A percentile compares a stretch with the other conserved stretches of the same genome.
phyloP scores from a whole-genome alignment of 2,888 invertebrate genomes.

The Carabus problematicus region DNA sequence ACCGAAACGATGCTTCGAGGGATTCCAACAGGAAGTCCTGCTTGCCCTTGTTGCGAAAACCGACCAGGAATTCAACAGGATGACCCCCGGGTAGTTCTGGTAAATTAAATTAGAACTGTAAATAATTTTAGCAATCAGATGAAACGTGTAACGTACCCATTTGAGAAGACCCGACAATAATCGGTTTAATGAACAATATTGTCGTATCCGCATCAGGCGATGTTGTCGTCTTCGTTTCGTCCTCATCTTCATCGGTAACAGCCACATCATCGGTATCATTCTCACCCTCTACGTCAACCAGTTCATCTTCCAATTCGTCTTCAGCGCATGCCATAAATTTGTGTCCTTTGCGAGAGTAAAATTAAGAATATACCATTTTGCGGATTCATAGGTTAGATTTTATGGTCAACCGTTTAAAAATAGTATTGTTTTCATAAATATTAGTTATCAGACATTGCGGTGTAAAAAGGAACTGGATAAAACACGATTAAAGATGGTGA shows the following conservation, averaged over 20 bases:
- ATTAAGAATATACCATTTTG: no score
- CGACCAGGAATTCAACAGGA: slow-evolving; percentile 93
- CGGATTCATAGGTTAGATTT: no score
- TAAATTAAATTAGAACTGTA: slow-evolving; percentile 52
- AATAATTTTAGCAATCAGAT: background rate
- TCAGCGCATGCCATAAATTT: slow-evolving; percentile 66
- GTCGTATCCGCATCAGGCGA: slow-evolving; percentile 93
- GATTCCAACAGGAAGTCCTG: slow-evolving; percentile 91
- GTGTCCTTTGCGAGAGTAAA: slow-evolving; percentile 56
- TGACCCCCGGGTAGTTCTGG: slow-evolving; percentile 90
- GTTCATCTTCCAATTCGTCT: slow-evolving; percentile 74
- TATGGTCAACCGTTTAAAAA: no score
- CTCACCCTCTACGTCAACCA: slow-evolving; percentile 71
- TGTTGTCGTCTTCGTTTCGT: slow-evolving; percentile 72
- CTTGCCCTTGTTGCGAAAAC: slow-evolving; percentile 93
- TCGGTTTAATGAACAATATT: slow-evolving; percentile 86
- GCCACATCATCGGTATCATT: slow-evolving; percentile 66
- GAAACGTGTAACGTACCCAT: slow-evolving; percentile 64
- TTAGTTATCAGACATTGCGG: no score
- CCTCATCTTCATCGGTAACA: slow-evolving; percentile 68
- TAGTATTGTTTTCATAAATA: no score
- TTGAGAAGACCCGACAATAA: slow-evolving; percentile 68
- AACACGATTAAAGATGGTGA: no score
- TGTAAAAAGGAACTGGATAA: no score
- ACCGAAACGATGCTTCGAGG: slow-evolving; percentile 97